These are phyloP conservation scores for Drosophila quadrilineata DNA, from an alignment of 1,140 invertebrate species.

Conservation along the genomic window DNA sequence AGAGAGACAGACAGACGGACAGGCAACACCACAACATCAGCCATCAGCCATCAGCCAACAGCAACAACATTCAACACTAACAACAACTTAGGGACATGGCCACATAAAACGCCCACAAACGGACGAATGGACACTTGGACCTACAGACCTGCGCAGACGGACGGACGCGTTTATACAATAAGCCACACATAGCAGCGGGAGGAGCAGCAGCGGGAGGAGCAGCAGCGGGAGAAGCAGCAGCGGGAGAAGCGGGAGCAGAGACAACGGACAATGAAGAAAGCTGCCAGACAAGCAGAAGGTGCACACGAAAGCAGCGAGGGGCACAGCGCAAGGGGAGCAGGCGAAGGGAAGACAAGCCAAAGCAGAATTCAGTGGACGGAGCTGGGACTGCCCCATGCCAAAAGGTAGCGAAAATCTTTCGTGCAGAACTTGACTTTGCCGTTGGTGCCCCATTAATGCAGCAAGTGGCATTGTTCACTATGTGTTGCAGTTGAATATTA, in stretches of 20 bases:
- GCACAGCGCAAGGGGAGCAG: neutral
- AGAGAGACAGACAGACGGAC: constrained; percentile 44
- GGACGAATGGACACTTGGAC: no score
- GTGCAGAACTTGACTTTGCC: constrained; percentile 64
- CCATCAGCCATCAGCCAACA: constrained; percentile 24
- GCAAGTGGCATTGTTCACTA: constrained; percentile 10
- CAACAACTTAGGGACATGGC: constrained; percentile 47
- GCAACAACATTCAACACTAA: constrained; percentile 25
- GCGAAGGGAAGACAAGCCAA: neutral
- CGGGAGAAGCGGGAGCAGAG: no score
- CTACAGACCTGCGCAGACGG: constrained; percentile 33
- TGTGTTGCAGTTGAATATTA: no score
- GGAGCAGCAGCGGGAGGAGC: no score
- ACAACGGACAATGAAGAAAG: constrained; percentile 26
- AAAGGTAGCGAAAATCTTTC: constrained; percentile 75
- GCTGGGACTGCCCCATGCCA: constrained; percentile 13
- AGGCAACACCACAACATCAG: constrained; percentile 48
- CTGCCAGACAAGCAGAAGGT: no score
- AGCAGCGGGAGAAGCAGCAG: no score
- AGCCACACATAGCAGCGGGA: constrained; percentile 64
- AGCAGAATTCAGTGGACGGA: constrained; percentile 20
- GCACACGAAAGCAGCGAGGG: neutral
- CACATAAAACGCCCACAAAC: constrained; percentile 72
- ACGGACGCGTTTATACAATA: constrained; percentile 57
- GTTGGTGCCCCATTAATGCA: constrained; percentile 16